A percentile compares a stretch with the other conserved stretches of the same genome.
Evolutionary conservation across 1,140 invertebrate genomes (phyloP).

Genomic region (Parasteatoda tepidariorum): DNA sequence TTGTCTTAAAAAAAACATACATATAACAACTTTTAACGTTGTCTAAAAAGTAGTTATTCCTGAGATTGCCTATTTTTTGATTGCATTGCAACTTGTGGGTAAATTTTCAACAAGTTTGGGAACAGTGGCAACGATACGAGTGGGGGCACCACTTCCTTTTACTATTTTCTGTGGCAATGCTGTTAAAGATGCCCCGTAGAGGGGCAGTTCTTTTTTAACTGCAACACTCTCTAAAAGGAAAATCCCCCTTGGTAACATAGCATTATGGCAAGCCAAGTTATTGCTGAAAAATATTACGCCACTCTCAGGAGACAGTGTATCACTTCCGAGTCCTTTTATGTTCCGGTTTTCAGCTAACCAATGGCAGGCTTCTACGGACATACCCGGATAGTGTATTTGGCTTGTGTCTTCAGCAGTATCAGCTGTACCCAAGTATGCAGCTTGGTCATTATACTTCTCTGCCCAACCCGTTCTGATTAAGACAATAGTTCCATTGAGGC

Average conservation of each 20-base stretch:
- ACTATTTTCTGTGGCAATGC: constrained; percentile 63
- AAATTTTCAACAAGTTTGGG: neutral
- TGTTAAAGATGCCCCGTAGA: constrained; percentile 60
- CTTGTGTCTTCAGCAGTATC: neutral
- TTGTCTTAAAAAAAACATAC: too few relatives aligned
- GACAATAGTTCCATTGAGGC: constrained; percentile 68
- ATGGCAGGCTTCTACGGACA: constrained; percentile 72
- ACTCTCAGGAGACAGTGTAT: constrained; percentile 70
- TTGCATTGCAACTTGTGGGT: too few relatives aligned
- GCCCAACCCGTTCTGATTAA: constrained; percentile 74
- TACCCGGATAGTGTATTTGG: constrained; percentile 68
- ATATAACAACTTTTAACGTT: too few relatives aligned
- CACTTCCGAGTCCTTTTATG: constrained; percentile 75
- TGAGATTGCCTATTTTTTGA: too few relatives aligned
- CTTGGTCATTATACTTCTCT: constrained; percentile 63
- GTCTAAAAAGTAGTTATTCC: too few relatives aligned
- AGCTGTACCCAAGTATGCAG: constrained; percentile 61
- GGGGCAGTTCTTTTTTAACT: constrained; percentile 60
- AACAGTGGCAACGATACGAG: constrained; percentile 56
- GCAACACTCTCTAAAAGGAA: constrained; percentile 63
- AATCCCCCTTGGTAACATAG: constrained; percentile 45
- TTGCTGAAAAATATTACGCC: neutral
- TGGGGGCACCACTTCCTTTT: constrained; percentile 62
- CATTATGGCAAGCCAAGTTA: constrained; percentile 14
- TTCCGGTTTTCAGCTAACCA: constrained; percentile 73